These are phyloP conservation scores for Dipus sagitta DNA, from an alignment of 2,797 vertebrate species.

Conservation along the genomic window DNA sequence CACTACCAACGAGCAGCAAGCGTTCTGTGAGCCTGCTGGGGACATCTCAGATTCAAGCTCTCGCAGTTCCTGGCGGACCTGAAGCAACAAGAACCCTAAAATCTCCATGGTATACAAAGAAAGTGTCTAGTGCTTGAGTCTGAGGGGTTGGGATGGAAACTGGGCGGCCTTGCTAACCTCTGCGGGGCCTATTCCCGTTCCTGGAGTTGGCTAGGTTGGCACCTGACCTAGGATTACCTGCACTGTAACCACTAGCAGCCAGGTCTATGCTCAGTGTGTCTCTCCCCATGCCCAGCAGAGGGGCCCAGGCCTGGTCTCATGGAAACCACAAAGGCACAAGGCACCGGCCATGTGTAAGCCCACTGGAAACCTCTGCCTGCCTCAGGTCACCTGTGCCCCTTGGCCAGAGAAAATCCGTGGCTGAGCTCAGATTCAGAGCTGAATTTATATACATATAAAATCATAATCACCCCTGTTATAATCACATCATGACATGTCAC, in stretches of 20 bases:
- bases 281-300: not conserved
- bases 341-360: not conserved
- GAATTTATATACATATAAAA: not conserved
- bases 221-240: not conserved
- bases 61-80: not conserved
- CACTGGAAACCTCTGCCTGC: not conserved
- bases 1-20: no score
- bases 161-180: not conserved
- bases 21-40: no score
- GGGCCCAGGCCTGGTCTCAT: not conserved
- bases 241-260: not conserved
- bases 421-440: not conserved
- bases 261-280: not conserved
- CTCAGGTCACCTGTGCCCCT: not conserved
- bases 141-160: not conserved
- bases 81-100: slow-evolving; percentile 28
- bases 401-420: not conserved
- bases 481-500: not conserved
- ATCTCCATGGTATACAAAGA: not conserved
- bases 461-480: not conserved
- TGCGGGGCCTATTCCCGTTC: not conserved
- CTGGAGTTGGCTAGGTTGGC: not conserved
- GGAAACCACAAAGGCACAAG: not conserved
- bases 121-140: not conserved
- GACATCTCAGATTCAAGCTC: no score